phyloP scores from a whole-genome alignment of 2,113 vertebrate genomes.

The Heterotilapia buettikoferi region DNA sequence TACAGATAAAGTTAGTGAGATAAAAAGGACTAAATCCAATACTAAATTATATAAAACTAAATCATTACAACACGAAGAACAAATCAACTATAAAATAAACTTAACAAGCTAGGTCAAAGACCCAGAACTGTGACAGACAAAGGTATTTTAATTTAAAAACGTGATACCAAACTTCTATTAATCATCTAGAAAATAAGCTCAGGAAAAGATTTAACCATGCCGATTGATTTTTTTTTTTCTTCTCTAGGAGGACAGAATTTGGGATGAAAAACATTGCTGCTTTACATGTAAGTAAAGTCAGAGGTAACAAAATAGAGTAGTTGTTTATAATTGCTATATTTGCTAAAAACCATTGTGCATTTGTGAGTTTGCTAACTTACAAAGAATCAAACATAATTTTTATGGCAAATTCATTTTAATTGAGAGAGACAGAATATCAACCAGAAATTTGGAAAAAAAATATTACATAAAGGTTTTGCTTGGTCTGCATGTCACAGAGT shows the following conservation, averaged over 20 bases:
- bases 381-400: background rate
- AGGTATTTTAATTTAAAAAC: too few relatives aligned
- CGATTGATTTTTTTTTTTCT: background rate
- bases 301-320: background rate
- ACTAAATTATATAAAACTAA: too few relatives aligned
- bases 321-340: background rate
- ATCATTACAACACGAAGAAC: too few relatives aligned
- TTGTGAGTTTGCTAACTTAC: background rate
- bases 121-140: too few relatives aligned
- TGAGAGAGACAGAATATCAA: background rate
- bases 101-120: too few relatives aligned
- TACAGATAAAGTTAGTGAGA: too few relatives aligned
- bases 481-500: background rate
- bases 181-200: background rate
- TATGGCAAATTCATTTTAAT: background rate
- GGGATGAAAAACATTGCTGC: slow-evolving; percentile 58
- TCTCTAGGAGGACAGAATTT: slow-evolving; percentile 41
- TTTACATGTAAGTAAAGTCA: slow-evolving; percentile 47
- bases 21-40: too few relatives aligned
- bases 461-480: background rate
- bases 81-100: too few relatives aligned
- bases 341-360: accelerated
- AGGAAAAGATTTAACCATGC: background rate
- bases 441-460: background rate
- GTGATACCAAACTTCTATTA: background rate